Conservation (phyloP, 2,888 invertebrate species). For the Coelopa pilipes region DNA sequence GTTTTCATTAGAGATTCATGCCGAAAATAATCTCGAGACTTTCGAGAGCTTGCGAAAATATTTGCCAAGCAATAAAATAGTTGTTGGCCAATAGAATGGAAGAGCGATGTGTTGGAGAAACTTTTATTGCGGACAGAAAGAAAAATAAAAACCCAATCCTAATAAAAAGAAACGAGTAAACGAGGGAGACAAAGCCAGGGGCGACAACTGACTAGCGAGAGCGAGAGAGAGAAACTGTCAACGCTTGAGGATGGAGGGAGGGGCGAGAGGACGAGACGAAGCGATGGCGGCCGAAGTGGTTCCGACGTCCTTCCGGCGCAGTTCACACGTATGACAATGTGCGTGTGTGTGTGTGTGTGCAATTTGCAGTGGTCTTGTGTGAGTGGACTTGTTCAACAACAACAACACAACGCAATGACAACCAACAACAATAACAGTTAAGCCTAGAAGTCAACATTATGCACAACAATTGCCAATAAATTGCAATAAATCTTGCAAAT, state of each 20-base stretch:
- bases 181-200: too few relatives aligned
- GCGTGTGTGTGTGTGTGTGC: too few relatives aligned
- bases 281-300: too few relatives aligned
- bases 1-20: neutral
- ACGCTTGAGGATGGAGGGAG: too few relatives aligned
- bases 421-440: neutral
- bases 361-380: neutral
- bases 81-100: neutral
- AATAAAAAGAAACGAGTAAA: neutral
- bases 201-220: too few relatives aligned
- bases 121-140: neutral
- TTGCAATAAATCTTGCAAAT: slow-evolving; percentile 37
- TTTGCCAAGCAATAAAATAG: slow-evolving; percentile 1
- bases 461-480: slow-evolving; percentile 44
- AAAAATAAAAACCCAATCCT: too few relatives aligned
- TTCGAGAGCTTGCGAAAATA: neutral
- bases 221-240: too few relatives aligned
- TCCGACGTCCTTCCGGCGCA: too few relatives aligned
- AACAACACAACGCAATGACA: neutral
- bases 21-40: neutral
- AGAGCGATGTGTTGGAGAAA: neutral
- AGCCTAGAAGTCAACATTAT: slow-evolving; percentile 37
- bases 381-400: neutral
- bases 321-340: too few relatives aligned
- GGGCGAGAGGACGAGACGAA: too few relatives aligned